A percentile compares a stretch with the other conserved stretches of the same genome.
These are phyloP conservation scores for Tachypleus tridentatus DNA, from an alignment of 1,140 invertebrate genomes.

Conservation along the genomic window DNA sequence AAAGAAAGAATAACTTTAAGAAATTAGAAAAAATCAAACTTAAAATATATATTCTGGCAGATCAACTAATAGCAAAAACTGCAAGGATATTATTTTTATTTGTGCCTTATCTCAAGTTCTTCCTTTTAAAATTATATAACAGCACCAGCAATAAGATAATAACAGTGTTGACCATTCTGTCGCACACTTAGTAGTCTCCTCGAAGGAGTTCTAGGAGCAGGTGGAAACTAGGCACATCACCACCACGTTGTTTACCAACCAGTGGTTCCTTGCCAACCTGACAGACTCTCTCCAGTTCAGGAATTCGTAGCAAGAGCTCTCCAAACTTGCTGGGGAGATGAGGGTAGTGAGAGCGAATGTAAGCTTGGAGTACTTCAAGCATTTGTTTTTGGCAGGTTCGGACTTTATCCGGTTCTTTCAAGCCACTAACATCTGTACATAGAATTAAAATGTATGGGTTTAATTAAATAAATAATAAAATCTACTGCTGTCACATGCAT, in stretches of 20 bases:
- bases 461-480: too few species aligned
- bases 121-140: too few species aligned
- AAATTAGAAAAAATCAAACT: too few species aligned
- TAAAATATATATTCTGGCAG: too few species aligned
- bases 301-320: constrained; percentile 79
- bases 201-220: constrained; percentile 86
- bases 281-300: constrained; percentile 85
- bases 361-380: constrained; percentile 78
- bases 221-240: constrained; percentile 70
- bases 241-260: constrained; percentile 64
- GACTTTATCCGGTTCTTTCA: constrained; percentile 82
- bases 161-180: too few species aligned
- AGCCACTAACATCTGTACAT: constrained; percentile 63
- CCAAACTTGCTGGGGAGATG: constrained; percentile 89
- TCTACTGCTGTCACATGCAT: too few species aligned
- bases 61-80: too few species aligned
- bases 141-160: too few species aligned
- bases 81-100: too few species aligned
- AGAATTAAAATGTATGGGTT: too few species aligned
- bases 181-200: constrained; percentile 45
- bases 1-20: too few species aligned
- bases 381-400: constrained; percentile 86
- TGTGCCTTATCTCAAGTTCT: too few species aligned
- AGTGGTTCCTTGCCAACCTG: constrained; percentile 89
- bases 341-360: constrained; percentile 80